These are phyloP conservation scores for Selene dorsalis DNA, from an alignment of 2,797 vertebrate genomes.

Conservation along the genomic window DNA sequence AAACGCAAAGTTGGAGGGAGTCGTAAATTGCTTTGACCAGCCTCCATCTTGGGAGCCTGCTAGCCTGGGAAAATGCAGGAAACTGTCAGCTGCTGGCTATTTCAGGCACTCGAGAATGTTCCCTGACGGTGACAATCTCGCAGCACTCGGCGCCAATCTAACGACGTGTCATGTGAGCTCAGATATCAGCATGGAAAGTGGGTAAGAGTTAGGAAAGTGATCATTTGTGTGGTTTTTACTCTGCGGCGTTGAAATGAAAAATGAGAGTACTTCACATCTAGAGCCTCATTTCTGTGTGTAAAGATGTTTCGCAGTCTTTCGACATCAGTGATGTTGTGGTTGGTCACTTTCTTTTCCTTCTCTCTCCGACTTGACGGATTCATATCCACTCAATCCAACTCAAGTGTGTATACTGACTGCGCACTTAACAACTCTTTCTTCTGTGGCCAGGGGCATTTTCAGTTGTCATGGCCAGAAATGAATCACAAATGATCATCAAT, in stretches of 20 bases:
- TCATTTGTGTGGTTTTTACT: not conserved
- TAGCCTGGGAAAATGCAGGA: constrained; percentile 35
- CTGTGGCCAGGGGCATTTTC: constrained; percentile 19
- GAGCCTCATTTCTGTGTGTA: not conserved
- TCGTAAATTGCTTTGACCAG: constrained; percentile 11
- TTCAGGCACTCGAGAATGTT: constrained; percentile 36
- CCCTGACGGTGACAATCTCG: constrained; percentile 44
- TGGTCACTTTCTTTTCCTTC: constrained; percentile 8
- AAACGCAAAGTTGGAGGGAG: constrained; percentile 21
- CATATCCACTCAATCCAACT: constrained; percentile 12
- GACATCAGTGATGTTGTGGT: not conserved
- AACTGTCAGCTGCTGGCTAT: constrained; percentile 35
- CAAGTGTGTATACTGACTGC: constrained; percentile 9
- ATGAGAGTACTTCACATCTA: not conserved
- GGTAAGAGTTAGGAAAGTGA: not conserved
- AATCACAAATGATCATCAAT: not conserved
- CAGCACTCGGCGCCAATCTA: constrained; percentile 12
- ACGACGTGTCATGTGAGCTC: constrained; percentile 9
- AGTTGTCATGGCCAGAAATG: constrained; percentile 20
- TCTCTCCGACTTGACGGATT: not conserved
- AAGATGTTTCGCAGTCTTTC: constrained; percentile 13
- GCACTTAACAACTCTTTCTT: constrained; percentile 17
- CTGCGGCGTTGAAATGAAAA: not conserved
- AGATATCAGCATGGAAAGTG: not conserved
- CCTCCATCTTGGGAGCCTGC: constrained; percentile 25